phyloP scores from a whole-genome alignment of 2,113 vertebrate species.

The Eudyptes chrysolophus region DNA sequence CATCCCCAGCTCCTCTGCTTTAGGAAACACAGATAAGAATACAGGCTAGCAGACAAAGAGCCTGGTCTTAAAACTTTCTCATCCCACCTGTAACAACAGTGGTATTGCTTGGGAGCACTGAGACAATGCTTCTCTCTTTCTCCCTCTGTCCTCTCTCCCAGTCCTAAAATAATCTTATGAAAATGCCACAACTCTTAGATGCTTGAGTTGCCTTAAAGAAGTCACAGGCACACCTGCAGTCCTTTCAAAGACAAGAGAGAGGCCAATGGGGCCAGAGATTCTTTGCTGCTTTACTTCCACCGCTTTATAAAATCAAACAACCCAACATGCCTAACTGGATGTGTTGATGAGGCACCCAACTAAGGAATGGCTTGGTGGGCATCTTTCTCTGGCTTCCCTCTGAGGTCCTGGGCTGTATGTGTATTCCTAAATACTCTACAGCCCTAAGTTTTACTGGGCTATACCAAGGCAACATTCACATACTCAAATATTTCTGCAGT shows the following conservation, averaged over 20 bases:
- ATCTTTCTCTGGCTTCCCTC: neutral
- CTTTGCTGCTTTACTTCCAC: neutral
- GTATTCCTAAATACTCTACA: neutral
- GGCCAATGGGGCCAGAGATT: neutral
- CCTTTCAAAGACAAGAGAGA: neutral
- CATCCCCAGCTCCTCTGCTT: neutral
- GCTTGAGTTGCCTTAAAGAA: neutral
- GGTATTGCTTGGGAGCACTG: neutral
- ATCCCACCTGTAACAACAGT: neutral
- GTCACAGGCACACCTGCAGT: neutral
- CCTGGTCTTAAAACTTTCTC: neutral
- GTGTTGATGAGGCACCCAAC: neutral
- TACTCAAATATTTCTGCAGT: neutral
- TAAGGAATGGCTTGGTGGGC: neutral
- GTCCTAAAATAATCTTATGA: conserved; percentile 5
- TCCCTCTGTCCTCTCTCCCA: neutral
- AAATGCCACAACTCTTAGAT: conserved; percentile 1
- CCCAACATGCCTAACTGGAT: rapidly evolving
- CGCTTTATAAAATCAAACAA: neutral
- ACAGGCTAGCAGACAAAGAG: neutral
- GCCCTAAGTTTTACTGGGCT: neutral
- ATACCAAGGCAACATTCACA: neutral
- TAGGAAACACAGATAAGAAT: neutral
- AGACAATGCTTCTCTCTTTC: neutral
- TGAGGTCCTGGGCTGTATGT: neutral